Evolutionary conservation across 2,797 vertebrate species (phyloP).

Genomic region (Peromyscus attwateri): DNA sequence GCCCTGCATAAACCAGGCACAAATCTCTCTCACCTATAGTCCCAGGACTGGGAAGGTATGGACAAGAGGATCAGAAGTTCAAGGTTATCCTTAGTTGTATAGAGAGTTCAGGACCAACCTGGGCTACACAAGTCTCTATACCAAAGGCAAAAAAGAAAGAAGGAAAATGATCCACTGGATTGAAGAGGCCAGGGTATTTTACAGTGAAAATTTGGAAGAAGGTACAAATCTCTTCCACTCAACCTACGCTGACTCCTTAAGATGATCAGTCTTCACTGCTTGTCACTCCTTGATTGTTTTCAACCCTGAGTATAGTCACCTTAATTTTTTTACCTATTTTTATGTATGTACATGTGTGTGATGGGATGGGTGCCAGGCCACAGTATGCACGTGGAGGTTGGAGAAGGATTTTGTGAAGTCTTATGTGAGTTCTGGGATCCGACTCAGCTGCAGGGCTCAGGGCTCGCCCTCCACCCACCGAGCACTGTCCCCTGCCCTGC

Average conservation of each 20-base stretch:
- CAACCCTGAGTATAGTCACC: too few species aligned
- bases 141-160: neutral
- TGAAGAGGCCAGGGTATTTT: neutral
- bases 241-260: neutral
- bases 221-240: neutral
- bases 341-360: too few species aligned
- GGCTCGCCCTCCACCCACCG: too few species aligned
- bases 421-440: too few species aligned
- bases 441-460: too few species aligned
- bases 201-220: neutral
- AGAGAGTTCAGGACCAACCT: neutral
- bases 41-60: neutral
- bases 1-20: neutral
- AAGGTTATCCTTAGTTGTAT: too few species aligned
- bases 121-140: neutral
- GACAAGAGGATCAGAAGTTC: neutral
- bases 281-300: too few species aligned
- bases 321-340: too few species aligned
- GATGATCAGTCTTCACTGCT: neutral
- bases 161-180: neutral
- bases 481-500: too few species aligned
- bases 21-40: neutral
- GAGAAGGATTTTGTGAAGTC: too few species aligned
- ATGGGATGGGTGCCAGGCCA: too few species aligned
- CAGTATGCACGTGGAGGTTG: too few species aligned